phyloP scores from a whole-genome alignment of 2,888 invertebrate species.

The Anthrax anthrax region DNA sequence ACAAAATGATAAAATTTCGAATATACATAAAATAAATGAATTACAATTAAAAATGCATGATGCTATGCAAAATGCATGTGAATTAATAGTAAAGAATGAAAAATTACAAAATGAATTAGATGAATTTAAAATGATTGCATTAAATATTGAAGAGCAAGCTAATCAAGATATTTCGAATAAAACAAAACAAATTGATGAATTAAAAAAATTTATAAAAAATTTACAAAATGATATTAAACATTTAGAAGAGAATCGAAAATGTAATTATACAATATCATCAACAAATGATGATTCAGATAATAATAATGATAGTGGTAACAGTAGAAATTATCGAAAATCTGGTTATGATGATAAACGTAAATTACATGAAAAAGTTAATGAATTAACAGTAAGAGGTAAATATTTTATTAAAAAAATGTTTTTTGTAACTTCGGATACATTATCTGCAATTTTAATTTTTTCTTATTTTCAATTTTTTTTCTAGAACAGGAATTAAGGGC shows the following conservation, averaged over 20 bases:
- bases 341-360: constrained; percentile 40
- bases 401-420: no score
- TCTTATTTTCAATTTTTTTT: constrained; percentile 16
- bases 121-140: constrained; percentile 57
- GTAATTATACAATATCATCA: background rate
- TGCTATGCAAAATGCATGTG: constrained; percentile 61
- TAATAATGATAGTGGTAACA: no score
- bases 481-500: constrained; percentile 36
- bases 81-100: constrained; percentile 58
- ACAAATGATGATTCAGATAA: constrained; percentile 8
- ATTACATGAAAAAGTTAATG: constrained; percentile 41
- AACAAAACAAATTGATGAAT: constrained; percentile 30
- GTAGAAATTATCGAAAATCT: background rate
- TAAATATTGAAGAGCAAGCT: constrained; percentile 62
- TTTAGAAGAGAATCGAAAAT: background rate
- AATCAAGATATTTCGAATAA: constrained; percentile 51
- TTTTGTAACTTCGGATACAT: no score
- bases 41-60: constrained; percentile 44
- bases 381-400: constrained; percentile 44
- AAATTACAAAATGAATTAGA: constrained; percentile 53
- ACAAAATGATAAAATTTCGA: constrained; percentile 42
- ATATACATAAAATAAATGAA: constrained; percentile 22
- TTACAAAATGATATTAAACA: constrained; percentile 8
- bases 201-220: constrained; percentile 19
- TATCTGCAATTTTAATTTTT: no score